Percentiles rank a stretch among this genome's conserved stretches.
Evolutionary conservation across 1,140 invertebrate genomes (phyloP).

Genomic region (Lucilia cuprina): DNA sequence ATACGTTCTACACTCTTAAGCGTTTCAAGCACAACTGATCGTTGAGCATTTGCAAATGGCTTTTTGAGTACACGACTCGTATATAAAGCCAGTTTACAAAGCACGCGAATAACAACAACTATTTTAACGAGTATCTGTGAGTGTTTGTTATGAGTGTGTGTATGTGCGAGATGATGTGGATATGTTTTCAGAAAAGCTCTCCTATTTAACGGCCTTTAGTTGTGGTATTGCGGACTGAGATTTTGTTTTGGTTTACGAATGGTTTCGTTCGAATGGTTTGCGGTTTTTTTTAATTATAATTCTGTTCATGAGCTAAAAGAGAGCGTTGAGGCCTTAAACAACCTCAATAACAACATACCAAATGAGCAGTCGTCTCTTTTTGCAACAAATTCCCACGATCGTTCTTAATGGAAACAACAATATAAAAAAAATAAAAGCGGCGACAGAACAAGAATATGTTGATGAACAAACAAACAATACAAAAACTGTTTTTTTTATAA

Average conservation of each 20-base stretch:
- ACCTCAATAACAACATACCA: background rate
- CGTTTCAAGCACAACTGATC: slow-evolving; percentile 59
- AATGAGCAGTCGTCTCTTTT: background rate
- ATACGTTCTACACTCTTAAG: slow-evolving; percentile 57
- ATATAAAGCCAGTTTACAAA: background rate
- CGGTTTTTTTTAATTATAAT: background rate
- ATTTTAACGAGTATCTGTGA: background rate
- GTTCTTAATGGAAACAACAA: background rate
- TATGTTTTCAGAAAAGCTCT: background rate
- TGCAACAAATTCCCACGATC: slow-evolving; percentile 12
- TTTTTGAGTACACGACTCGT: background rate
- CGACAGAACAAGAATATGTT: background rate
- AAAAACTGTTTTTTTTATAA: background rate
- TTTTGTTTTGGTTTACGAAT: background rate
- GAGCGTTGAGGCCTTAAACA: background rate
- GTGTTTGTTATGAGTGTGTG: background rate
- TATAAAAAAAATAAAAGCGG: background rate
- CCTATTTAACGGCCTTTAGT: slow-evolving; percentile 4
- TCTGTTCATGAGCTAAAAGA: background rate
- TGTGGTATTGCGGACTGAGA: background rate
- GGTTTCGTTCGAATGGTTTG: background rate
- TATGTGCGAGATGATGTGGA: background rate
- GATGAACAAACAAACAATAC: background rate
- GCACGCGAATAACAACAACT: background rate
- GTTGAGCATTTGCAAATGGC: slow-evolving; percentile 31